Evolutionary conservation across 2,113 vertebrate species (phyloP).

Genomic region (Thryonomys swinderianus): DNA sequence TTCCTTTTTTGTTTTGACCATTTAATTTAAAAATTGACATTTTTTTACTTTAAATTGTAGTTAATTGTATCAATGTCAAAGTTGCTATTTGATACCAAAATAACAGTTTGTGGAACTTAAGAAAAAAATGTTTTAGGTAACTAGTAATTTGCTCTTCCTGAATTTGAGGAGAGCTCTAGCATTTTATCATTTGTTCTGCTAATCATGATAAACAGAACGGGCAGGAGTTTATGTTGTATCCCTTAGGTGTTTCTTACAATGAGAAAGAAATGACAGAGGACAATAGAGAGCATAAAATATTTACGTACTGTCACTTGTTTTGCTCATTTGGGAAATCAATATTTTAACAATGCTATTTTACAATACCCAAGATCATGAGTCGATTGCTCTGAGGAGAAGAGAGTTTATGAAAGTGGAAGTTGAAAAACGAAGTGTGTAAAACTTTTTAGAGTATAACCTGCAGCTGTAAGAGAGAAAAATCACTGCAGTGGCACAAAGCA

Average conservation of each 20-base stretch:
- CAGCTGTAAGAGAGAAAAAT: not conserved
- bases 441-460: conserved; percentile 3
- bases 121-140: not conserved
- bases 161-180: not conserved
- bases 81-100: not conserved
- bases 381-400: not conserved
- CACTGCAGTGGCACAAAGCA: not conserved
- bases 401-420: not conserved
- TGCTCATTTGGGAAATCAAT: conserved; percentile 60
- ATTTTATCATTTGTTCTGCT: not conserved
- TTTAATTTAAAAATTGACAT: not conserved
- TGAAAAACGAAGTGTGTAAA: conserved; percentile 40
- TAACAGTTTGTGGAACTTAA: not conserved
- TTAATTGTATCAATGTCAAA: not conserved
- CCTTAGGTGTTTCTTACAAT: not conserved
- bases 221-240: not conserved
- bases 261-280: conserved; percentile 17
- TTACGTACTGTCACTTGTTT: conserved; percentile 36
- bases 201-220: not conserved
- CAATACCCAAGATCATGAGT: not conserved
- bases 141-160: not conserved
- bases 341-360: conserved; percentile 63
- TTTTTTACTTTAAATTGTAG: not conserved
- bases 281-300: conserved; percentile 59
- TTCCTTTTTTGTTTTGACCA: not conserved